These are phyloP conservation scores for Drosophila pandora DNA, from an alignment of 1,140 invertebrate genomes.

Conservation along the genomic window DNA sequence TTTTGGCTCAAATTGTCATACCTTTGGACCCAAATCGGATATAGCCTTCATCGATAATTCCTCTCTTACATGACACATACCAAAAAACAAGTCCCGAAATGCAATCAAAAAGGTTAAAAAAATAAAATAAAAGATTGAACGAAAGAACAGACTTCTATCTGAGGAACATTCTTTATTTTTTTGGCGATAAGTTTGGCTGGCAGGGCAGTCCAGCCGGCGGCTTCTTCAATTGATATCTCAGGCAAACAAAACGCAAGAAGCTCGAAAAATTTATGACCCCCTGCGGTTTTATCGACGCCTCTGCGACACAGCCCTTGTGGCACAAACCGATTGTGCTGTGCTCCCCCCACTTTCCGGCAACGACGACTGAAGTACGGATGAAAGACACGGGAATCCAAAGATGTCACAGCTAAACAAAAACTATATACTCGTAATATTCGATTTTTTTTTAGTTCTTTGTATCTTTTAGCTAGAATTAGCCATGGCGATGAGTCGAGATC, in stretches of 20 bases:
- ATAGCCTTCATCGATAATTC: constrained; percentile 29
- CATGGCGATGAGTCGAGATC: constrained; percentile 35
- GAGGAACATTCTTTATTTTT: constrained; percentile 59
- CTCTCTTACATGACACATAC: constrained; percentile 64
- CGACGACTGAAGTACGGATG: constrained; percentile 68
- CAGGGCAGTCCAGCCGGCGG: constrained; percentile 52
- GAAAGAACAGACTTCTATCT: constrained; percentile 32
- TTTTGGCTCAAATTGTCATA: constrained; percentile 10
- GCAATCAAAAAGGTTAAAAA: constrained; percentile 50
- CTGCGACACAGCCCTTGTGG: constrained; percentile 38
- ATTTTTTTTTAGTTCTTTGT: constrained; percentile 5
- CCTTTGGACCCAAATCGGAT: constrained; percentile 14
- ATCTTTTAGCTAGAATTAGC: constrained; percentile 50
- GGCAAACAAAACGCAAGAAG: constrained; percentile 75
- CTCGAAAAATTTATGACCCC: constrained; percentile 80
- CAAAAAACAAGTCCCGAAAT: constrained; percentile 43
- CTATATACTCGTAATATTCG: constrained; percentile 32
- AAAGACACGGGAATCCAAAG: constrained; percentile 57
- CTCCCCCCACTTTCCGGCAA: background rate
- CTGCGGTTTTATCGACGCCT: constrained; percentile 80
- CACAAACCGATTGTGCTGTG: no score
- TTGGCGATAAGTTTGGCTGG: constrained; percentile 72
- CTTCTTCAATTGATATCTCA: constrained; percentile 71
- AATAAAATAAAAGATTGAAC: constrained; percentile 21
- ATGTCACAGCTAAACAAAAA: constrained; percentile 51